Evolutionary conservation across 1,140 invertebrate species (phyloP).

Genomic region (Elysia chlorotica): DNA sequence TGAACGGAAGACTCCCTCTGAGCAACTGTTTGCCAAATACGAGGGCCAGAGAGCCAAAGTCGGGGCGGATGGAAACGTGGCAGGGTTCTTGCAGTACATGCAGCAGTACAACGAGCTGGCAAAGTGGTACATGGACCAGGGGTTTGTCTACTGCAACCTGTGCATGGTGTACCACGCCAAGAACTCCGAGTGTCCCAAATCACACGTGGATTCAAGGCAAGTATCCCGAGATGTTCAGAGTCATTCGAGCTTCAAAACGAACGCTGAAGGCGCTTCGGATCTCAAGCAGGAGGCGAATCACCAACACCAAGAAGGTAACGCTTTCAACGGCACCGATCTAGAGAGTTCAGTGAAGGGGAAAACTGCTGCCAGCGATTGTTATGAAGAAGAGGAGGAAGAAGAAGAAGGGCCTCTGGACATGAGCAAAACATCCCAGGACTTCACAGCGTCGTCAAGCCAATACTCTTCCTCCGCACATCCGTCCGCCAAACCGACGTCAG

Average conservation of each 20-base stretch:
- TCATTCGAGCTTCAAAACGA: too few species aligned
- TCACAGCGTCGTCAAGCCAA: neutral
- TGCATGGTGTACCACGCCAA: neutral
- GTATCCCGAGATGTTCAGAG: too few species aligned
- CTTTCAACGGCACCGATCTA: neutral
- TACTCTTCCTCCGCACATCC: neutral
- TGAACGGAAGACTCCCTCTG: too few species aligned
- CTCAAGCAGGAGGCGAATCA: neutral
- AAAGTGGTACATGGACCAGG: neutral
- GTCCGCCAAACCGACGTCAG: too few species aligned
- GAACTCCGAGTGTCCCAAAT: neutral
- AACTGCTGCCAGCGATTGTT: too few species aligned
- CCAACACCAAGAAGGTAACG: neutral
- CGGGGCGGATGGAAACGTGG: too few species aligned
- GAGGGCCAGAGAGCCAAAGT: too few species aligned
- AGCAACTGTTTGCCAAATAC: too few species aligned
- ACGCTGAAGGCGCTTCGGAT: neutral
- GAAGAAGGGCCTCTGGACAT: slow-evolving; percentile 15
- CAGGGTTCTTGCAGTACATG: too few species aligned
- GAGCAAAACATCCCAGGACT: slow-evolving; percentile 5
- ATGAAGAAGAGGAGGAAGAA: neutral
- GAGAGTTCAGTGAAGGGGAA: too few species aligned
- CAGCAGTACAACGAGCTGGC: neutral
- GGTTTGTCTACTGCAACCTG: neutral
- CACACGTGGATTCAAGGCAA: too few species aligned